phyloP scores from a whole-genome alignment of 2,888 invertebrate species.

The Myopa testacea region DNA sequence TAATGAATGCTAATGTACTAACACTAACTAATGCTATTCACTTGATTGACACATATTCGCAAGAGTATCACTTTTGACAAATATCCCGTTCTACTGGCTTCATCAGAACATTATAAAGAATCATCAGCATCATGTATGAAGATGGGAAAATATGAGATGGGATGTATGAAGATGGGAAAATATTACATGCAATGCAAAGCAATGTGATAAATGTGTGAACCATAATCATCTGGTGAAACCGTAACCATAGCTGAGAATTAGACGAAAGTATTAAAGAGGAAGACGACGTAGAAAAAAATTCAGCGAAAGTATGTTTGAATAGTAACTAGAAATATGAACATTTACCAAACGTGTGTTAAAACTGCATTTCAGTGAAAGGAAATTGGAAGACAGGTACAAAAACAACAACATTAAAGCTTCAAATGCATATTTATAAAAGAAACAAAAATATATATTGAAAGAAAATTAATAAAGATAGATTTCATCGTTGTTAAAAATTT shows the following conservation, averaged over 20 bases:
- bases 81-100: neutral
- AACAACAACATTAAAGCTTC: neutral
- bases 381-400: neutral
- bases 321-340: too few relatives aligned
- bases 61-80: conserved; percentile 9
- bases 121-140: neutral
- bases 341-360: too few relatives aligned
- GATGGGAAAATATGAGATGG: too few relatives aligned
- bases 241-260: too few relatives aligned
- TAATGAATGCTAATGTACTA: neutral
- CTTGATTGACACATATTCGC: neutral
- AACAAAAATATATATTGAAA: neutral
- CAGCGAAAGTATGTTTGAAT: too few relatives aligned
- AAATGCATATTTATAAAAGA: neutral
- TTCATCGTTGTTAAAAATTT: neutral
- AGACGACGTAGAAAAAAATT: too few relatives aligned
- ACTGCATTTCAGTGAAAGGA: too few relatives aligned
- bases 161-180: too few relatives aligned
- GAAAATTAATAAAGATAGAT: neutral
- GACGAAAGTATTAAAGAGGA: too few relatives aligned
- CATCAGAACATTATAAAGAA: neutral
- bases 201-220: too few relatives aligned
- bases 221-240: too few relatives aligned
- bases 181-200: too few relatives aligned
- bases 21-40: neutral